Conservation (phyloP, 2,888 invertebrate species). For the Hofmannophila pseudospretella region DNA sequence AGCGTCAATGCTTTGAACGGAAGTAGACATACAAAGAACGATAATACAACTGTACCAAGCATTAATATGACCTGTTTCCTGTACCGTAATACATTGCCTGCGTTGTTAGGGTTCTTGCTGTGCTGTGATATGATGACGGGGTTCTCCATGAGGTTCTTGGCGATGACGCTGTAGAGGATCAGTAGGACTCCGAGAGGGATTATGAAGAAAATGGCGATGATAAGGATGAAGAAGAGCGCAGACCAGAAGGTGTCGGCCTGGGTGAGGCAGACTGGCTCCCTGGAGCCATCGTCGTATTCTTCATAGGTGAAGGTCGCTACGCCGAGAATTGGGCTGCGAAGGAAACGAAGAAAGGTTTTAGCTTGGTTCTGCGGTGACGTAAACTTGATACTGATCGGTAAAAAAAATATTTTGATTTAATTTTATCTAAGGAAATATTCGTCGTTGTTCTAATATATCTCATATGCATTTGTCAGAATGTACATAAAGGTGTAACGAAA, state of each 20-base stretch:
- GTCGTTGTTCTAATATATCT: too few species aligned
- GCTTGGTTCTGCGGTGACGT: too few species aligned
- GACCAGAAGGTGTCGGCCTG: slow-evolving; percentile 87
- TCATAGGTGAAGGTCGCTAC: slow-evolving; percentile 87
- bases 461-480: too few species aligned
- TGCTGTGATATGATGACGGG: slow-evolving; percentile 83
- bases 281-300: slow-evolving; percentile 83
- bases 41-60: slow-evolving; percentile 92
- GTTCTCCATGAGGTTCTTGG: slow-evolving; percentile 89
- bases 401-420: too few species aligned
- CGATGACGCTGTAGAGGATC: slow-evolving; percentile 90
- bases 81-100: slow-evolving; percentile 81
- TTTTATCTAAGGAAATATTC: too few species aligned
- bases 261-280: slow-evolving; percentile 89
- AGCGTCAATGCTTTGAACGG: slow-evolving; percentile 93
- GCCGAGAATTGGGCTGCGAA: slow-evolving; percentile 88
- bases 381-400: too few species aligned
- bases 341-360: too few species aligned
- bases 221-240: slow-evolving; percentile 87
- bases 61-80: slow-evolving; percentile 91
- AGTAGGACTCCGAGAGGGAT: slow-evolving; percentile 89
- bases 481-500: too few species aligned
- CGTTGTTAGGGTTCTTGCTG: slow-evolving; percentile 62
- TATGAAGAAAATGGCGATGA: slow-evolving; percentile 90
- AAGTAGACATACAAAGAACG: slow-evolving; percentile 93